phyloP scores from a whole-genome alignment of 2,113 vertebrate species.

The Thamnophis sirtalis region DNA sequence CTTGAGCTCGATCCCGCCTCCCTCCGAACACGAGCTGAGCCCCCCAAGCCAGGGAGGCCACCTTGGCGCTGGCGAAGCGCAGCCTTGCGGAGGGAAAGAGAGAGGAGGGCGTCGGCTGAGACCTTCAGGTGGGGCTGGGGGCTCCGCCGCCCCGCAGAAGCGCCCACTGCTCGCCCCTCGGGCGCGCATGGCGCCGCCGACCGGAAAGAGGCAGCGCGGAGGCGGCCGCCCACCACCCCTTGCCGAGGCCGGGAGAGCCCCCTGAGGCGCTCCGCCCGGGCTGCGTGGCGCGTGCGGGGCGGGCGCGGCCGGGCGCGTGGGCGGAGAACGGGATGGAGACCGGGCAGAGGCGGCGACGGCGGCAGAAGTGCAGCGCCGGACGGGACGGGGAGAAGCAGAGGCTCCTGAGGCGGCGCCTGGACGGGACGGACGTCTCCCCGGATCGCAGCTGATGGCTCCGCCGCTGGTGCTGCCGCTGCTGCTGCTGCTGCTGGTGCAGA shows the following conservation, averaged over 20 bases:
- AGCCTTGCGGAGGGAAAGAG: neutral
- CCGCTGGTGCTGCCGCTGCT: constrained; percentile 5
- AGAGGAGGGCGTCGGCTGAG: neutral
- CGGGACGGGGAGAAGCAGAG: neutral
- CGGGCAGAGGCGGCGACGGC: neutral
- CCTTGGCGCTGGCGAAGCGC: neutral
- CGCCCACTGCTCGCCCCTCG: too few relatives aligned
- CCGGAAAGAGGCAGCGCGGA: too few relatives aligned
- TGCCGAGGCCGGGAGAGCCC: too few relatives aligned
- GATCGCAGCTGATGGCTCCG: neutral
- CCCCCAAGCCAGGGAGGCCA: neutral
- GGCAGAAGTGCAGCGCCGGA: neutral
- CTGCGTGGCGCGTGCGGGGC: neutral
- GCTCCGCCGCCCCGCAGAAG: neutral
- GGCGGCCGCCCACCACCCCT: too few relatives aligned
- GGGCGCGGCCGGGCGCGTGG: neutral
- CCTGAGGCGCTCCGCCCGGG: neutral
- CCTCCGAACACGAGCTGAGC: neutral
- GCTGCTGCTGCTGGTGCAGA: neutral
- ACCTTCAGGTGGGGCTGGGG: neutral
- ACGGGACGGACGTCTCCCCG: neutral
- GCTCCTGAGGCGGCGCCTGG: neutral
- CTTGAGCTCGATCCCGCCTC: neutral
- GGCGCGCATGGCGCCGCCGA: too few relatives aligned
- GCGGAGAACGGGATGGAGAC: neutral